Percentiles rank a stretch among this genome's conserved stretches.
These are phyloP conservation scores for Elgaria multicarinata DNA, from an alignment of 2,113 vertebrate species.

Conservation along the genomic window DNA sequence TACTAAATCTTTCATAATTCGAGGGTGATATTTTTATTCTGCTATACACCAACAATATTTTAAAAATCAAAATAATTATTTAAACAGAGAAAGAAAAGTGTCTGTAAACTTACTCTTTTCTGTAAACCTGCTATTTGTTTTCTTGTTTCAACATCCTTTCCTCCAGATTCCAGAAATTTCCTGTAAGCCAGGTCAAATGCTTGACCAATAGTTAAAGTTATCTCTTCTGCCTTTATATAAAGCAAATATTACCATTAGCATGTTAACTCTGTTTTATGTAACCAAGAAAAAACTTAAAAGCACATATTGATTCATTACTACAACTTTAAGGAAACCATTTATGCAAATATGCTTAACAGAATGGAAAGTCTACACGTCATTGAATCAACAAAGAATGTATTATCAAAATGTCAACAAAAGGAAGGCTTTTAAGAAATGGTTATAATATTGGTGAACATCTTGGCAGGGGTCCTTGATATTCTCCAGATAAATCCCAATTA, in stretches of 20 bases:
- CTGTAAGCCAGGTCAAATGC: constrained; percentile 98
- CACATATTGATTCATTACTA: neutral
- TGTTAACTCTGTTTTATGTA: neutral
- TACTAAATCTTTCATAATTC: neutral
- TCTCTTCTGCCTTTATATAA: constrained; percentile 91
- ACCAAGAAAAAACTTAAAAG: neutral
- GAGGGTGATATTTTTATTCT: neutral
- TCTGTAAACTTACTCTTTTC: constrained; percentile 88
- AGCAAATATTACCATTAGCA: constrained; percentile 58
- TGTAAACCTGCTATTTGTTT: constrained; percentile 96
- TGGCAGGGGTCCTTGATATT: neutral
- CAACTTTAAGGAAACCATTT: neutral
- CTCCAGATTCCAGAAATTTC: constrained; percentile 98
- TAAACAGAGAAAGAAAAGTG: constrained; percentile 6
- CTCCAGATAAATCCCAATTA: neutral
- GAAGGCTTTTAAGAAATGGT: neutral
- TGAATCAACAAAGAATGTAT: neutral
- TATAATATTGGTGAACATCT: neutral
- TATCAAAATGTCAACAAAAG: neutral
- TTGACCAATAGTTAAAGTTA: constrained; percentile 98
- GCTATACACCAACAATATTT: neutral
- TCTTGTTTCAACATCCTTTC: constrained; percentile 97
- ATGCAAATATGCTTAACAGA: neutral
- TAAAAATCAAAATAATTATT: neutral
- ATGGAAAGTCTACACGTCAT: neutral